Evolutionary conservation across 2,797 vertebrate species (phyloP).

Genomic region (Macrochelys suwanniensis): DNA sequence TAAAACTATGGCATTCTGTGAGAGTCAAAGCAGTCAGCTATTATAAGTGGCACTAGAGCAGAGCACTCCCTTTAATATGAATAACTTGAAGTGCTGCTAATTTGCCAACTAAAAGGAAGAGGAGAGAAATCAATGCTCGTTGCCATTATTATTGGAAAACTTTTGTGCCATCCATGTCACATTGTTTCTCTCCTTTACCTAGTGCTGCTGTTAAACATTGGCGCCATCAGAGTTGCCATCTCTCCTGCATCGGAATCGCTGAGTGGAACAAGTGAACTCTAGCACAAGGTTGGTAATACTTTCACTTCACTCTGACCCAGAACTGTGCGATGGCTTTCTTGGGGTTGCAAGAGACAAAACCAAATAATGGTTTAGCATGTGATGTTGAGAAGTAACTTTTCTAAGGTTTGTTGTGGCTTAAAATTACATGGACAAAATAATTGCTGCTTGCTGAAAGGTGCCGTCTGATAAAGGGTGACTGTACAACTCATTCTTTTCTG

Average conservation of each 20-base stretch:
- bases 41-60: not conserved
- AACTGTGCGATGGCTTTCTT: not conserved
- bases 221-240: not conserved
- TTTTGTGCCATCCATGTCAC: not conserved
- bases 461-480: not conserved
- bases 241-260: not conserved
- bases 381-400: not conserved
- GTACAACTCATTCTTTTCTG: not conserved
- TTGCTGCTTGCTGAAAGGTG: not conserved
- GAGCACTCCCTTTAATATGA: not conserved
- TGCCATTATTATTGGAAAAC: not conserved
- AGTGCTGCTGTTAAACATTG: not conserved
- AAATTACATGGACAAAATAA: not conserved
- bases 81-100: not conserved
- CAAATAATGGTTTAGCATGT: not conserved
- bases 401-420: not conserved
- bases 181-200: not conserved
- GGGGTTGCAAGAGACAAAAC: not conserved
- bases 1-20: conserved; percentile 14
- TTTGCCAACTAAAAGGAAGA: not conserved
- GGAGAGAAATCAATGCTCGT: not conserved
- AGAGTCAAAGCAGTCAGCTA: not conserved
- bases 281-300: conserved; percentile 24
- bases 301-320: conserved; percentile 4
- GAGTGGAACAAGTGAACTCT: conserved; percentile 3